Evolutionary conservation across 2,797 vertebrate genomes (phyloP).

Genomic region (Gephyroberyx darwinii): DNA sequence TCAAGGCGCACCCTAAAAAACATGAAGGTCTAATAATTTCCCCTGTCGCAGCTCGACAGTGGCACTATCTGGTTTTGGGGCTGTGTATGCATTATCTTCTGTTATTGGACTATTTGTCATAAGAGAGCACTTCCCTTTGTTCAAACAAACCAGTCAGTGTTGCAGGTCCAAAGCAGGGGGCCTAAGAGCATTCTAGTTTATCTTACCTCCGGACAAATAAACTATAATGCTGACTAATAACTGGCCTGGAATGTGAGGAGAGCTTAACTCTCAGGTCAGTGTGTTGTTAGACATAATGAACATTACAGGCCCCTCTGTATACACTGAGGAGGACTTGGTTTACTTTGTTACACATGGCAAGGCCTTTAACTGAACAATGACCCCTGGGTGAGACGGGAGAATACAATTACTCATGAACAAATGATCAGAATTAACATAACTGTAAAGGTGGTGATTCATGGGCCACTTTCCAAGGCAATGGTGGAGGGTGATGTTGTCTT

Average conservation of each 20-base stretch:
- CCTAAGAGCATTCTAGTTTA: conserved; percentile 87
- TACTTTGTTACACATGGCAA: conserved; percentile 74
- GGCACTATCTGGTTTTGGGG: conserved; percentile 77
- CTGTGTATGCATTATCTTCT: conserved; percentile 81
- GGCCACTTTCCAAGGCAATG: conserved; percentile 37
- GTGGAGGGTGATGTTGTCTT: conserved; percentile 22
- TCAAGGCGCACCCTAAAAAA: conserved; percentile 39
- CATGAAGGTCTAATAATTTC: conserved; percentile 47
- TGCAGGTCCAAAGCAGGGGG: conserved; percentile 68
- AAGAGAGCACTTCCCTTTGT: conserved; percentile 84
- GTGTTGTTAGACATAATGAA: conserved; percentile 84
- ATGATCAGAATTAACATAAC: conserved; percentile 45
- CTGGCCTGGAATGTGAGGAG: conserved; percentile 87
- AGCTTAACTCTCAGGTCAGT: conserved; percentile 72
- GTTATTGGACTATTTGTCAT: conserved; percentile 92
- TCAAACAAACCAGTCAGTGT: conserved; percentile 90
- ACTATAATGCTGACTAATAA: conserved; percentile 94
- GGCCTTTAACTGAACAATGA: conserved; percentile 72
- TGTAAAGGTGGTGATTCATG: conserved; percentile 20
- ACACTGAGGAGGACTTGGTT: conserved; percentile 71
- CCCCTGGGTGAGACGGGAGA: conserved; percentile 62
- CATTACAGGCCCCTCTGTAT: conserved; percentile 77
- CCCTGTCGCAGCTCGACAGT: conserved; percentile 63
- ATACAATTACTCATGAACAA: conserved; percentile 59
- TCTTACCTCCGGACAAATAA: conserved; percentile 94